Evolutionary conservation across 2,113 vertebrate genomes (phyloP).

Genomic region (Symphodus melops): DNA sequence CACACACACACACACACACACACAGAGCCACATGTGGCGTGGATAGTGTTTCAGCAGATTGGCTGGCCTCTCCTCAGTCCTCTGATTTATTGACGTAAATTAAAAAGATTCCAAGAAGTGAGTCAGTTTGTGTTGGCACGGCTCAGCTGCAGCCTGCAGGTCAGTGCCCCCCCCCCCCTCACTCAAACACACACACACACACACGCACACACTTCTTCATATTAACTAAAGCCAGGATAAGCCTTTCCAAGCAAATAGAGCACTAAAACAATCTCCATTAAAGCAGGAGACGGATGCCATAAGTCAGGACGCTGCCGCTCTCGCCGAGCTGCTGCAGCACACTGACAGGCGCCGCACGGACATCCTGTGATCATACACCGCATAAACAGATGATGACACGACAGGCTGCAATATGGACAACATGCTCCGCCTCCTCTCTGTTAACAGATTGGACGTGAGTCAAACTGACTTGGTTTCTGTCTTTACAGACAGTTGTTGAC

Average conservation of each 20-base stretch:
- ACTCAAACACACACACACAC: neutral
- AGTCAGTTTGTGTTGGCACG: slow-evolving; percentile 69
- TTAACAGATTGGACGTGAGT: too few relatives aligned
- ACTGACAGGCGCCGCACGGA: slow-evolving; percentile 11
- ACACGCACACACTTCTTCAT: slow-evolving; percentile 25
- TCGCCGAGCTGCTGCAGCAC: neutral
- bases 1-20: slow-evolving; percentile 8
- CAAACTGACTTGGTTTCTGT: too few relatives aligned
- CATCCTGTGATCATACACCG: neutral
- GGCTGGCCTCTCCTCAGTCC: slow-evolving; percentile 21
- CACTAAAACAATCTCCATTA: slow-evolving; percentile 50
- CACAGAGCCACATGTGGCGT: neutral
- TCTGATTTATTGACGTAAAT: slow-evolving; percentile 70
- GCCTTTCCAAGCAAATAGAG: slow-evolving; percentile 24
- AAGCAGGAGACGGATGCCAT: slow-evolving; percentile 1
- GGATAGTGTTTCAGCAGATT: slow-evolving; percentile 55
- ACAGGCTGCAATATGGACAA: too few relatives aligned
- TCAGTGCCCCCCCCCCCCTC: neutral
- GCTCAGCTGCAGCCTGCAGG: slow-evolving; percentile 39
- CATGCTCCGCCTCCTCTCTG: too few relatives aligned
- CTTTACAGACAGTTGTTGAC: too few relatives aligned
- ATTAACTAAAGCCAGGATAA: slow-evolving; percentile 24
- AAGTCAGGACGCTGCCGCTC: slow-evolving; percentile 4
- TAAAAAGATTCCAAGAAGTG: slow-evolving; percentile 66
- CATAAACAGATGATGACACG: too few relatives aligned